Evolutionary conservation across 2,113 vertebrate species (phyloP).

Genomic region (Tychaedon coryphoeus): DNA sequence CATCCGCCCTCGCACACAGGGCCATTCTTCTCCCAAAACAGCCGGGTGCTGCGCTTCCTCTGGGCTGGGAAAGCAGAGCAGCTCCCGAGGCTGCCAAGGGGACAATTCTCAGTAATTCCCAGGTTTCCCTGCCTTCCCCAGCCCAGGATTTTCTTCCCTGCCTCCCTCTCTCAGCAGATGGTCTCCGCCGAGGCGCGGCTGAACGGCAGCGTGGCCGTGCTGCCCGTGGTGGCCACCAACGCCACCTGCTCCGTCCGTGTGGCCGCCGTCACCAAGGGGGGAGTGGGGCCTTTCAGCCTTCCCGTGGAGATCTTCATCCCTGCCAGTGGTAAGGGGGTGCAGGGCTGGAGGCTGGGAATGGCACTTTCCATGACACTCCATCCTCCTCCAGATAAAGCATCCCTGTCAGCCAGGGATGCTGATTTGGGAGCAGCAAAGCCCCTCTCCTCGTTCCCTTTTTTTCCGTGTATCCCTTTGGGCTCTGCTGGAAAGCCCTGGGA

Average conservation of each 20-base stretch:
- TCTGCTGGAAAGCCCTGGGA: background rate
- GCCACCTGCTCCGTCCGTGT: conserved; percentile 84
- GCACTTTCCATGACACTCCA: accelerated
- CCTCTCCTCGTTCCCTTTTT: background rate
- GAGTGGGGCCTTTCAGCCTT: conserved; percentile 83
- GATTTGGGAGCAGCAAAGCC: background rate
- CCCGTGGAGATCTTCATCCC: conserved; percentile 78
- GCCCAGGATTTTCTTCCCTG: background rate
- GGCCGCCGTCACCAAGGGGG: conserved; percentile 83
- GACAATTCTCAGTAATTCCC: background rate
- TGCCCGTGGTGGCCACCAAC: conserved; percentile 76
- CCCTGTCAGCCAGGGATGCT: background rate
- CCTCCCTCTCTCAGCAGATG: conserved; percentile 44
- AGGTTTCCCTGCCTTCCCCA: background rate
- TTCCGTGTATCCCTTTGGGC: background rate
- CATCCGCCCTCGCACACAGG: background rate
- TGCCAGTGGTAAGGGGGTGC: conserved; percentile 72
- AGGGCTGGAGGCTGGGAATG: background rate
- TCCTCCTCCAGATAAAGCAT: background rate
- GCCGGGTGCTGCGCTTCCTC: background rate
- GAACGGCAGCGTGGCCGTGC: background rate
- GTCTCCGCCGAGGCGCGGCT: background rate
- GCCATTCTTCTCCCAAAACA: conserved; percentile 12
- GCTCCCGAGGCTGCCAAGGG: background rate
- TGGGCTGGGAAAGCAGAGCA: background rate